phyloP scores from a whole-genome alignment of 2,113 vertebrate species.

The Sturnus vulgaris region DNA sequence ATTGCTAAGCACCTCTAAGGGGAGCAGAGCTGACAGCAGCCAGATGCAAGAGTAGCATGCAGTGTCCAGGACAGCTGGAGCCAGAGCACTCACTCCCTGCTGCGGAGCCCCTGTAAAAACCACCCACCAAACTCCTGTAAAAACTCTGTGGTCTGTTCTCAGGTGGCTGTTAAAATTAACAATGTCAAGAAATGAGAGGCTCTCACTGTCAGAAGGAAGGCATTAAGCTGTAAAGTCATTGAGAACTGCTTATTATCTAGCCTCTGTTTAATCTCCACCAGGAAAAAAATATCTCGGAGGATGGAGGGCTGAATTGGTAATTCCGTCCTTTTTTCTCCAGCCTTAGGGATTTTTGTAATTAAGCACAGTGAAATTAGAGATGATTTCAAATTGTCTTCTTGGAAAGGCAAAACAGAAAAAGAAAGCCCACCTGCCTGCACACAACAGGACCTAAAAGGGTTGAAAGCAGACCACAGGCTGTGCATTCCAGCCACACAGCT shows the following conservation, averaged over 20 bases:
- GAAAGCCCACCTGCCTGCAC: not conserved
- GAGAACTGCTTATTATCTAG: not conserved
- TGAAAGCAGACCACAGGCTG: not conserved
- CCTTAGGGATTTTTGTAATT: not conserved
- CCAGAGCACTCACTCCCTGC: not conserved
- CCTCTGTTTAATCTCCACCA: not conserved
- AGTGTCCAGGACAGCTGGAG: not conserved
- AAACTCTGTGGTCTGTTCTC: not conserved
- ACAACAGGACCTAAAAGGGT: not conserved
- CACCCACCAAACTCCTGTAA: not conserved
- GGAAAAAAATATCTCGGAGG: not conserved
- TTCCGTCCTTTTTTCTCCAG: not conserved
- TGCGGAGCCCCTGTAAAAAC: not conserved
- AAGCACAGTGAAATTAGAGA: not conserved
- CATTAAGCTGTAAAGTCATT: not conserved
- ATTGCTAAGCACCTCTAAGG: not conserved
- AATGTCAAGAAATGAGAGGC: not conserved
- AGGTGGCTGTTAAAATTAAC: not conserved
- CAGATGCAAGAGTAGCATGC: fast-evolving
- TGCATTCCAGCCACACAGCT: not conserved
- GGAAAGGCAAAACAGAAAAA: not conserved
- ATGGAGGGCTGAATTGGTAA: not conserved
- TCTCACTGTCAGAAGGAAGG: not conserved
- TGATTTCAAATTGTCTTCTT: not conserved
- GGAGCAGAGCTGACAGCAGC: not conserved